Base-by-base conservation (phyloP, 53 echinoderm and acorn worm genomes). In the Henricia sp. region DNA sequence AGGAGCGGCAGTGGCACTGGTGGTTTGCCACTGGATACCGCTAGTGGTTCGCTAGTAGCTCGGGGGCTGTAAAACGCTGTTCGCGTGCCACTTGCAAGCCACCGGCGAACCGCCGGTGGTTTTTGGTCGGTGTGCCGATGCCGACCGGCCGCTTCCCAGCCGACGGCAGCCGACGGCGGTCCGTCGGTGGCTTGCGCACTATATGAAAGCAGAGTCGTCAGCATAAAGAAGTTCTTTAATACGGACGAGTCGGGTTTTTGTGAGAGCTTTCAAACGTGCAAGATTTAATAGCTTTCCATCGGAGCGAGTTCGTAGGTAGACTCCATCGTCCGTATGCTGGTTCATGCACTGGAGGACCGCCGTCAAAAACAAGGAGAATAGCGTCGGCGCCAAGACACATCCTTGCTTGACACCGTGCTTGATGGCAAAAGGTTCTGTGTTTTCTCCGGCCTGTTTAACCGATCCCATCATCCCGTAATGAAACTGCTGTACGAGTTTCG, bases 221-320 rank as follows among this genome's bases (percentile, higher is more conserved):
- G 83, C 68, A 50, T 83, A 44, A 32, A 83, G 68, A 11, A 44
- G 48, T 12, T 83, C 68, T 23, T 52, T 66, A 23, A 83, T 44
- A 16, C 68, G 23, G 30, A 1, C 32, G 4, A 60, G 1, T 60
- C 3, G 9, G 30, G 28, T 25, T 20, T 54, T 67, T 16, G 39
- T n/a, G 20, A 17, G 37, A 19, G 67, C 17, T 37, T 39, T 37
- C 10, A 67, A 21, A 0, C 67, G 39, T 10, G 67, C 67, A 1
- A 67, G 20, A 10, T 39, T 67, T 21, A 67, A 67, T 21, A 67
- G 23, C 9, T 37, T 38, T 20, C 67, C 67, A 39, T 67, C 67
- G 1, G 67, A 67, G 19, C 67, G 2, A 1, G 67, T 67, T 37
- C 40, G 20, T 21, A 67, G 38, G 39, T 67, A 67, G 55, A 54